Evolutionary conservation across 2,888 invertebrate species (phyloP), one percentile per base, ranked within the genome.

Genomic region (Chelonus formosanus): DNA sequence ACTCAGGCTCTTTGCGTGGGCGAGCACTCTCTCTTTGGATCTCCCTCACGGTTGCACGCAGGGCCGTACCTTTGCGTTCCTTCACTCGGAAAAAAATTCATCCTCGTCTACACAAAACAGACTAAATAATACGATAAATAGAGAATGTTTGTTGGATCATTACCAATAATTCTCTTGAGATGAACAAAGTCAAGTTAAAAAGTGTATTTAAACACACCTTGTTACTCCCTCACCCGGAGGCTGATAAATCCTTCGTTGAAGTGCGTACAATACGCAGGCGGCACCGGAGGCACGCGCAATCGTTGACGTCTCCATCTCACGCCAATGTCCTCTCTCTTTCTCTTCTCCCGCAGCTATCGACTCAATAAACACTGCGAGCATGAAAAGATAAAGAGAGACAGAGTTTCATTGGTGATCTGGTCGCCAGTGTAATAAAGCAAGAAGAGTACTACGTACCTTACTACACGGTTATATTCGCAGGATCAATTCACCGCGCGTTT

Each of bases 401-500:
- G 40, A 40, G 40, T 40, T 35, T 35, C 4, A 32, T n/a, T n/a
- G 34, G n/a, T 43, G 52, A 20, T 7, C 43, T 10, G 31, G 3
- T 50, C 45, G 47, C 0, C 36, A 8, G 5, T 40, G 45, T 58
- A 44, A 7, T 63, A 3, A 54, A 34, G 43, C 3, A 47, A 40
- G 32, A 47, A 54, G 10, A 47, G 34, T 34, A 31, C 10, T 44
- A 10, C 53, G 58, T 44, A 67, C 48, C 53, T 48, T 59, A 32
- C 40, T 55, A 64, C 52, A 62, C 60, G 67, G 67, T 69, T 20
- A 20, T 66, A 54, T 70, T 69, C 65, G 47, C 59, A 54, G 52
- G 70, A 69, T 71, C 72, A 56, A 72, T 72, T 72, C 60, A 70
- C 68, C 65, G 63, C 64, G 69, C 59, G 65, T 68, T 70, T 71